Conservation (phyloP, 2,113 vertebrate genomes). For the Potamarius usumacintae region DNA sequence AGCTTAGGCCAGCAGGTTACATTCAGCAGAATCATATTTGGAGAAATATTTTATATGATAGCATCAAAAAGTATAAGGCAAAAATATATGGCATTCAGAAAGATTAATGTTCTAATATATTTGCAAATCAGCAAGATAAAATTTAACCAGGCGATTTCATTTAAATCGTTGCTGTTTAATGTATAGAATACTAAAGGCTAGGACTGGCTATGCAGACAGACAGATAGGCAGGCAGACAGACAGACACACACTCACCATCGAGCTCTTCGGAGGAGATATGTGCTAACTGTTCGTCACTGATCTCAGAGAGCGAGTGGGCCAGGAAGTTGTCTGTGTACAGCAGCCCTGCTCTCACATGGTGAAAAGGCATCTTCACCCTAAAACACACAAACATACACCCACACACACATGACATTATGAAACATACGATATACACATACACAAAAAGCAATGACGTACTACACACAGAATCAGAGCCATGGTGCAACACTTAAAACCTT, state of each 20-base stretch:
- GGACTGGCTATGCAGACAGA: background rate
- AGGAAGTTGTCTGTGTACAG: conserved; percentile 98
- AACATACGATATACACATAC: background rate
- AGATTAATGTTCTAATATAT: background rate
- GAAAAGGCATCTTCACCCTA: conserved; percentile 99
- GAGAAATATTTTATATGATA: background rate
- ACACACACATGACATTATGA: conserved; percentile 28
- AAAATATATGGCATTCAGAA: background rate
- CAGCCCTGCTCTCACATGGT: conserved; percentile 94
- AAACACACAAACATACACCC: conserved; percentile 17
- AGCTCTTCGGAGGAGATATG: conserved; percentile 97
- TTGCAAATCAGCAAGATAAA: background rate
- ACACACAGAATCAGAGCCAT: background rate
- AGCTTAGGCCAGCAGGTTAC: background rate
- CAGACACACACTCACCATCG: conserved; percentile 78
- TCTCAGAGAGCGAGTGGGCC: conserved; percentile 88
- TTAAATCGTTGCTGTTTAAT: background rate
- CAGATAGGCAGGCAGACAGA: conserved; percentile 47
- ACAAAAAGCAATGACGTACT: background rate
- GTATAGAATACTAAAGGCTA: background rate
- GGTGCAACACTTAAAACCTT: background rate
- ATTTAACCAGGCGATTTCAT: background rate
- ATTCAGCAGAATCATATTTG: background rate
- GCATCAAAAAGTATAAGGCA: background rate
- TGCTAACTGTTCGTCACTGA: conserved; percentile 90